Percentiles rank a stretch among this genome's conserved stretches.
Conservation (phyloP, 2,888 invertebrate species). For the Ceriagrion tenellum region DNA sequence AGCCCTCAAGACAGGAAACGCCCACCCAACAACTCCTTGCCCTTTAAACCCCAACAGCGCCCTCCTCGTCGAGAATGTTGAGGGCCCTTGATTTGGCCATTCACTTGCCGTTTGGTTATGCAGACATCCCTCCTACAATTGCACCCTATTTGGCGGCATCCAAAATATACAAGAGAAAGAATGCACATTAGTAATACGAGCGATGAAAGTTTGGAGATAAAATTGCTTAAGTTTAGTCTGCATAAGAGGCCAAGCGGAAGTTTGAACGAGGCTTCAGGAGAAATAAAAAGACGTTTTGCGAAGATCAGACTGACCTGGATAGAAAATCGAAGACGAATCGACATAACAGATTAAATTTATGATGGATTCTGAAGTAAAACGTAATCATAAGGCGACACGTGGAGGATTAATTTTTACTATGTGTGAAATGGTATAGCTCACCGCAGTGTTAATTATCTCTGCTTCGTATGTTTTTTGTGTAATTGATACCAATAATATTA, state of each 20-base stretch:
- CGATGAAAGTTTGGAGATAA: neutral
- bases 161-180: neutral
- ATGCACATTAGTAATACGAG: neutral
- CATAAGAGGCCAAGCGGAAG: neutral
- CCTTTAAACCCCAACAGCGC: neutral
- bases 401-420: no score
- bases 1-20: neutral
- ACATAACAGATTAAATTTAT: no score
- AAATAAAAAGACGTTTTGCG: no score
- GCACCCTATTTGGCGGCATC: neutral
- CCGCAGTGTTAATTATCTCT: no score
- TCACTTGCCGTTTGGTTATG: neutral
- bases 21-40: neutral
- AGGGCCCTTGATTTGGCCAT: neutral
- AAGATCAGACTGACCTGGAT: no score
- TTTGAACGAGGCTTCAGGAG: no score
- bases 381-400: no score
- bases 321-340: no score
- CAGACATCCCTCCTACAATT: neutral
- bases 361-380: no score
- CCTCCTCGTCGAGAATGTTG: neutral
- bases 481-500: no score
- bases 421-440: no score
- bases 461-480: no score
- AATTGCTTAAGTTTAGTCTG: neutral